phyloP scores from a whole-genome alignment of 2,797 vertebrate genomes.

The Apodemus agrarius region DNA sequence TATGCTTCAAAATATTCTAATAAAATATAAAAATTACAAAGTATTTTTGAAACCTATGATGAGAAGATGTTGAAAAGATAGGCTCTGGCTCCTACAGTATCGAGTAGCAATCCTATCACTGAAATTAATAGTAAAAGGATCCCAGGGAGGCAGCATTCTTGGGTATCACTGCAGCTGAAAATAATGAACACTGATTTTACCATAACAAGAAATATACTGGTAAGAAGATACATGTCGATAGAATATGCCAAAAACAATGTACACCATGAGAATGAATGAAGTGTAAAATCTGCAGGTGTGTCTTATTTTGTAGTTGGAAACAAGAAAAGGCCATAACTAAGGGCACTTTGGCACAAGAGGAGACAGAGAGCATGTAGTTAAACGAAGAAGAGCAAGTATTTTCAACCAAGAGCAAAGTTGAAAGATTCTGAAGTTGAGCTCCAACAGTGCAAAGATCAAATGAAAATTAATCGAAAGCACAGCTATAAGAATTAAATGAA shows the following conservation, averaged over 20 bases:
- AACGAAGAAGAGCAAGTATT: slow-evolving; percentile 97
- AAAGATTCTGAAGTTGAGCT: slow-evolving; percentile 96
- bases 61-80: slow-evolving; percentile 65
- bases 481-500: slow-evolving; percentile 93
- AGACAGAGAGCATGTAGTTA: slow-evolving; percentile 92
- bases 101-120: slow-evolving; percentile 84
- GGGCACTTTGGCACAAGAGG: slow-evolving; percentile 93
- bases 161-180: slow-evolving; percentile 93
- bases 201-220: background rate
- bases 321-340: slow-evolving; percentile 96
- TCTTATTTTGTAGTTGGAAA: slow-evolving; percentile 97
- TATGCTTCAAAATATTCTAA: background rate
- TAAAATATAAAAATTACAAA: background rate
- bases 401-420: slow-evolving; percentile 96
- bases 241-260: slow-evolving; percentile 96
- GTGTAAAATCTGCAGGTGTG: slow-evolving; percentile 96
- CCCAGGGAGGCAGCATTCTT: slow-evolving; percentile 96
- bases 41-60: background rate
- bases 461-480: slow-evolving; percentile 94
- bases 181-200: background rate
- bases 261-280: slow-evolving; percentile 98
- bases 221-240: slow-evolving; percentile 98
- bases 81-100: background rate
- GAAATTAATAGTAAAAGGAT: slow-evolving; percentile 95
- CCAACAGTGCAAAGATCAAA: slow-evolving; percentile 92